These are phyloP conservation scores for Urosaurus nigricauda DNA, from an alignment of 2,797 vertebrate species.

Conservation along the genomic window DNA sequence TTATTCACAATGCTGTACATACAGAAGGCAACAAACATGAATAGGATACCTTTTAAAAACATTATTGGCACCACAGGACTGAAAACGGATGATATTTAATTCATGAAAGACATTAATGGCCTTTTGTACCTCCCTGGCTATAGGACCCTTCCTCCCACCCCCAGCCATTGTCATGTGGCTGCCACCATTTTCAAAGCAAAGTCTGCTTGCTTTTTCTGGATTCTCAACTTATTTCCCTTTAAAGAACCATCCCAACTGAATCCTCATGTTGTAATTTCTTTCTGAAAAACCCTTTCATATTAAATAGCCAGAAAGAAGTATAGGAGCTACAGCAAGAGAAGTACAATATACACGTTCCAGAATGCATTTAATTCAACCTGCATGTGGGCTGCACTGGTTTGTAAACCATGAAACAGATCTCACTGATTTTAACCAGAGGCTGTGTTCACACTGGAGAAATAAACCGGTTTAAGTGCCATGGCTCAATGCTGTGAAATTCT, in stretches of 20 bases:
- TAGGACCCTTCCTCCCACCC: not conserved
- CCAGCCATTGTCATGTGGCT: conserved; percentile 30
- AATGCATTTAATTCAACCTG: not conserved
- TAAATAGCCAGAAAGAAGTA: not conserved
- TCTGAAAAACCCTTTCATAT: conserved; percentile 28
- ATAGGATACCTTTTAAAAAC: conserved; percentile 59
- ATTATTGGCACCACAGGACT: conserved; percentile 65
- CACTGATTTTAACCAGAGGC: conserved; percentile 18
- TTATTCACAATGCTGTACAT: conserved; percentile 56
- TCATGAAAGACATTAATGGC: conserved; percentile 66
- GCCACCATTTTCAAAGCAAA: conserved; percentile 41
- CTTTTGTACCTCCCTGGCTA: conserved; percentile 56
- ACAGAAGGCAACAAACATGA: conserved; percentile 59
- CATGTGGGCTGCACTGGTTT: not conserved
- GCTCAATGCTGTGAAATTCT: too few relatives aligned
- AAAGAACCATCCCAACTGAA: conserved; percentile 42
- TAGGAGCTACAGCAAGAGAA: not conserved
- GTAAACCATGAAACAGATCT: not conserved
- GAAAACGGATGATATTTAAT: conserved; percentile 69
- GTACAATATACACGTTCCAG: not conserved
- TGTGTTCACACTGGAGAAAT: too few relatives aligned
- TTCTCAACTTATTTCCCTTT: conserved; percentile 41
- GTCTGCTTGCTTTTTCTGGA: conserved; percentile 60
- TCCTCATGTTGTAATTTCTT: not conserved
- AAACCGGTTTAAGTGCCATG: too few relatives aligned